Conservation (phyloP, 2,797 vertebrate genomes). For the Rhinichthys osculus region DNA sequence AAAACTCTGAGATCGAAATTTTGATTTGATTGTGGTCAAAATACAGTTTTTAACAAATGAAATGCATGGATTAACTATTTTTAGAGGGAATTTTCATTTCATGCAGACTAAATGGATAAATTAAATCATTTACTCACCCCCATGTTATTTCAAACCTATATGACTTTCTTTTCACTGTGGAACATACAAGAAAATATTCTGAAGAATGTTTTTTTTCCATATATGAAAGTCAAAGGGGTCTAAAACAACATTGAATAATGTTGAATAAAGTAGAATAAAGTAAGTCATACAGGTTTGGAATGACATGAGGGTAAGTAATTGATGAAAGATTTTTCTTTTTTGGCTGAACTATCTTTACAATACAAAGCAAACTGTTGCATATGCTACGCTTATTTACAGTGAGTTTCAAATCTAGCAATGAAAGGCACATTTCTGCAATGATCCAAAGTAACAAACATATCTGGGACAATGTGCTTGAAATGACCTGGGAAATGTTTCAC, state of each 20-base stretch:
- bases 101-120: background rate
- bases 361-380: background rate
- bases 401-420: background rate
- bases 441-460: background rate
- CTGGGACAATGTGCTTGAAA: background rate
- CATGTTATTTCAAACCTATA: background rate
- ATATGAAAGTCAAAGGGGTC: background rate
- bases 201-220: background rate
- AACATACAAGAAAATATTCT: background rate
- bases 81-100: background rate
- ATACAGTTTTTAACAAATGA: background rate
- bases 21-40: background rate
- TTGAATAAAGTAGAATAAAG: background rate
- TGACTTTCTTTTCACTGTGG: background rate
- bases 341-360: background rate
- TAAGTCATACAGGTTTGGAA: background rate
- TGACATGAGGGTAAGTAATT: background rate
- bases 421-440: background rate
- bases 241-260: background rate
- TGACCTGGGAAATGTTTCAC: conserved; percentile 4
- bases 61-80: background rate
- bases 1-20: background rate
- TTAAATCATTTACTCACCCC: background rate
- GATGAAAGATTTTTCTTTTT: background rate
- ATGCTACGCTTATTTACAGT: background rate